These are phyloP conservation scores for Goniozus legneri DNA, from an alignment of 1,140 invertebrate genomes.

Conservation along the genomic window DNA sequence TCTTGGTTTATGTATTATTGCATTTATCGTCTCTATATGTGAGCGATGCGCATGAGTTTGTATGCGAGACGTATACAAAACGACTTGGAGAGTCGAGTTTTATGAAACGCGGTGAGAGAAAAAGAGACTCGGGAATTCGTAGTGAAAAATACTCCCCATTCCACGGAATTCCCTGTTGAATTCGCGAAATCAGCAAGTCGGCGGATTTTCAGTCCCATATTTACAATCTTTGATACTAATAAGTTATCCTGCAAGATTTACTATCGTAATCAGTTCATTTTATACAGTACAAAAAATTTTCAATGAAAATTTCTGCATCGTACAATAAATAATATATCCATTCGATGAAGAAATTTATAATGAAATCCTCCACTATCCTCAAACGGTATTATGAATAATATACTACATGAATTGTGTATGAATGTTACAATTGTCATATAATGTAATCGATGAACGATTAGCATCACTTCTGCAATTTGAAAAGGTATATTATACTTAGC, in stretches of 20 bases:
- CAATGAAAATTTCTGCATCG: conserved; percentile 4
- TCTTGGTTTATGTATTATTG: conserved; percentile 48
- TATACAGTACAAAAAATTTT: neutral
- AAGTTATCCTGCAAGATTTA: neutral
- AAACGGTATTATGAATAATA: conserved; percentile 17
- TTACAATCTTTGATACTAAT: neutral
- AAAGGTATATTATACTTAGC: no score
- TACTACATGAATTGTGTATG: neutral
- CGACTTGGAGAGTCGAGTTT: neutral
- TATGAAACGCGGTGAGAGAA: neutral
- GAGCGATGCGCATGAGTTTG: conserved; percentile 19
- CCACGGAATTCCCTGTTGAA: conserved; percentile 8
- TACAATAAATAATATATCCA: conserved; percentile 22
- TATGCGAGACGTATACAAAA: conserved; percentile 24
- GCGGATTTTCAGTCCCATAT: neutral
- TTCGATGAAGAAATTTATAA: neutral
- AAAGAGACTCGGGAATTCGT: conserved; percentile 7
- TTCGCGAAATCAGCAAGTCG: neutral
- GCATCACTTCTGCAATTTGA: no score
- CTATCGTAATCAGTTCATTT: neutral
- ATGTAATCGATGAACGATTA: no score
- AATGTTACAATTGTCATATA: neutral
- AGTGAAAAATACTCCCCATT: conserved; percentile 17
- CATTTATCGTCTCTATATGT: conserved; percentile 47
- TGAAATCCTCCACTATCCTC: conserved; percentile 16